Conservation (phyloP, 2,797 vertebrate species). For the Artibeus jamaicensis region DNA sequence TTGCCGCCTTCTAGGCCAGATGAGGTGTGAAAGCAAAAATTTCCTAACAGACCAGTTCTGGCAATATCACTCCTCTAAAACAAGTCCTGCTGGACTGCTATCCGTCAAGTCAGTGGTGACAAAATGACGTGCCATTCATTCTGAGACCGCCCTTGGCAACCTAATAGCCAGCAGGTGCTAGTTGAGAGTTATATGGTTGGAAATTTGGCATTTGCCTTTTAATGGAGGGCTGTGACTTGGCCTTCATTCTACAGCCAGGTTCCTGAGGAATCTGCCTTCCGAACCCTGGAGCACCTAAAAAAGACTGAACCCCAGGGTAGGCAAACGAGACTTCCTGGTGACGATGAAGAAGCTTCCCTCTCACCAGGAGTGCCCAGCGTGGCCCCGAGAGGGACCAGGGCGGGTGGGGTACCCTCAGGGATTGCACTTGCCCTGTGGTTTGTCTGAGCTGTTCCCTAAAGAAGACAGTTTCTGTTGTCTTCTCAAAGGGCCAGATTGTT, state of each 20-base stretch:
- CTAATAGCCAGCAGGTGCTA: not conserved
- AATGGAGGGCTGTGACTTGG: not conserved
- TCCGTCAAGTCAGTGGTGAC: not conserved
- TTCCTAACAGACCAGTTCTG: not conserved
- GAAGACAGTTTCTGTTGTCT: not conserved
- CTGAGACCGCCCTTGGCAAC: not conserved
- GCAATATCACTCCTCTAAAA: not conserved
- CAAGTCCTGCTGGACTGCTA: not conserved
- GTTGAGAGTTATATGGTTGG: not conserved
- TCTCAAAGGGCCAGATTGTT: not conserved
- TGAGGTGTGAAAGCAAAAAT: constrained; percentile 4
- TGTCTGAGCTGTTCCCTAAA: not conserved
- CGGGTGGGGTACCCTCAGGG: not conserved
- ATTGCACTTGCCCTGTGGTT: not conserved
- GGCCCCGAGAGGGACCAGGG: too few species aligned
- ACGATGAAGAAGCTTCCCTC: not conserved
- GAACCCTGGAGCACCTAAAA: not conserved
- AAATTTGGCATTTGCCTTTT: not conserved
- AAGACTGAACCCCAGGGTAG: not conserved
- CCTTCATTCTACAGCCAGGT: not conserved
- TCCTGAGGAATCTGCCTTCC: not conserved
- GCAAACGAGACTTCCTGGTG: not conserved
- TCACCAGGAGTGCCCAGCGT: not conserved
- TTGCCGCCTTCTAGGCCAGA: not conserved
- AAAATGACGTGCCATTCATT: not conserved